Conservation (phyloP, 1,140 invertebrate genomes). For the Mesaphorura yosii region DNA sequence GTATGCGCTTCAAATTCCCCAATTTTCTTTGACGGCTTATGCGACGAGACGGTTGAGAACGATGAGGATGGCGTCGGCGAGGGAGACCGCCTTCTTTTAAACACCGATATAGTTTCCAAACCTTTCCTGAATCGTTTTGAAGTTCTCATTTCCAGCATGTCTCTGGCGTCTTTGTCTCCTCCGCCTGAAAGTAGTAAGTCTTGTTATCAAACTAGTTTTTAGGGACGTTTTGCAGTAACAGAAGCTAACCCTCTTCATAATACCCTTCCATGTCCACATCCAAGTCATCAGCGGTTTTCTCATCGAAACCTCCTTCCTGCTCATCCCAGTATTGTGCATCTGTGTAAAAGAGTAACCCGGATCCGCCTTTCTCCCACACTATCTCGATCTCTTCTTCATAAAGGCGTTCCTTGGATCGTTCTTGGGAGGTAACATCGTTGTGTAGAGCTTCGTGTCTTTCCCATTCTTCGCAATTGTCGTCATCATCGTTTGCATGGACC, state of each 20-base stretch:
- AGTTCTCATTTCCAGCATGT: constrained; percentile 37
- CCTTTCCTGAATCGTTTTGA: constrained; percentile 32
- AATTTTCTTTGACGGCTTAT: constrained; percentile 26
- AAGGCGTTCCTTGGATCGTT: constrained; percentile 38
- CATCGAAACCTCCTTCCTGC: constrained; percentile 47
- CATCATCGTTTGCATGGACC: constrained; percentile 31
- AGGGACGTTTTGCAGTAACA: neutral
- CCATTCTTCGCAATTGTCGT: constrained; percentile 39
- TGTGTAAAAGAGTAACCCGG: constrained; percentile 51
- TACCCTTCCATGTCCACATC: constrained; percentile 50
- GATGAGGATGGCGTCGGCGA: neutral
- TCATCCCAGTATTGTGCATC: constrained; percentile 48
- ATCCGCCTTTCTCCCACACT: constrained; percentile 50
- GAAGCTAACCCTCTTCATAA: constrained; percentile 37
- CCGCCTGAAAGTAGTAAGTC: constrained; percentile 17
- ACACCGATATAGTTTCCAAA: constrained; percentile 22
- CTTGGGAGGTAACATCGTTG: constrained; percentile 45
- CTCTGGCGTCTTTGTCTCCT: constrained; percentile 32
- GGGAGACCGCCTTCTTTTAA: constrained; percentile 16
- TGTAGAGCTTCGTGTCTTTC: constrained; percentile 47
- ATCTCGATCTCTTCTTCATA: constrained; percentile 50
- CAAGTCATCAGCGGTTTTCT: constrained; percentile 48
- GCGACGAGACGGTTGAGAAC: neutral
- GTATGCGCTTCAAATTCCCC: constrained; percentile 43
- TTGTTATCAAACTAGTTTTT: neutral